Conservation (phyloP, 2,888 invertebrate genomes). For the Autographa pulchrina region DNA sequence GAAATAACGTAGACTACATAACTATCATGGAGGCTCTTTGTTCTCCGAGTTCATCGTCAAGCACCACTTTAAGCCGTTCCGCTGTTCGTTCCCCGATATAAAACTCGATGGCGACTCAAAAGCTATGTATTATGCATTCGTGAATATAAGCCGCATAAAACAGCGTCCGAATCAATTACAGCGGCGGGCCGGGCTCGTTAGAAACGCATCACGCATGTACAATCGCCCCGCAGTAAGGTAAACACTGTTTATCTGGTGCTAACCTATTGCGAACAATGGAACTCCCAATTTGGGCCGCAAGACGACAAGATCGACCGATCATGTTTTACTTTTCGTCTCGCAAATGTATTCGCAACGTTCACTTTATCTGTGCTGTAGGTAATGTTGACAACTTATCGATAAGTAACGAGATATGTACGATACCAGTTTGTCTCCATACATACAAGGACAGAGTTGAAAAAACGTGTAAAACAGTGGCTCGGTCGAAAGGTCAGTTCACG, state of each 20-base stretch:
- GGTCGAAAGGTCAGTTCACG: constrained; percentile 79
- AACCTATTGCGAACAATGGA: constrained; percentile 84
- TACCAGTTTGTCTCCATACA: constrained; percentile 30
- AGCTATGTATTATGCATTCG: constrained; percentile 88
- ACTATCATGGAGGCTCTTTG: constrained; percentile 70
- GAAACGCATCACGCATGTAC: constrained; percentile 89
- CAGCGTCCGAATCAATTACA: constrained; percentile 87
- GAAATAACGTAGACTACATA: constrained; percentile 44
- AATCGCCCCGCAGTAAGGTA: constrained; percentile 82
- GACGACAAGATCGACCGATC: constrained; percentile 72
- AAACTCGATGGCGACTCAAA: constrained; percentile 73
- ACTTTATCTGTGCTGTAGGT: constrained; percentile 44
- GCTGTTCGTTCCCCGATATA: constrained; percentile 69
- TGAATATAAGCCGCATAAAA: constrained; percentile 88
- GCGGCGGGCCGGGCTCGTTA: constrained; percentile 84
- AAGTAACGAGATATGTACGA: constrained; percentile 40
- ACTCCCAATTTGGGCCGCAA: constrained; percentile 82
- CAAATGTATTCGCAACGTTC: constrained; percentile 46
- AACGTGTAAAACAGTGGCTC: constrained; percentile 63
- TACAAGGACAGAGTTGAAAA: constrained; percentile 63
- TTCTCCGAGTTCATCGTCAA: constrained; percentile 68
- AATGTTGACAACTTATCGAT: constrained; percentile 56
- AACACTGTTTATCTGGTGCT: constrained; percentile 86
- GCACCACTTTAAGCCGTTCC: constrained; percentile 62
- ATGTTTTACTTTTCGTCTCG: constrained; percentile 63